Conservation (phyloP, 2,113 vertebrate genomes). For the Pontoporia blainvillei region DNA sequence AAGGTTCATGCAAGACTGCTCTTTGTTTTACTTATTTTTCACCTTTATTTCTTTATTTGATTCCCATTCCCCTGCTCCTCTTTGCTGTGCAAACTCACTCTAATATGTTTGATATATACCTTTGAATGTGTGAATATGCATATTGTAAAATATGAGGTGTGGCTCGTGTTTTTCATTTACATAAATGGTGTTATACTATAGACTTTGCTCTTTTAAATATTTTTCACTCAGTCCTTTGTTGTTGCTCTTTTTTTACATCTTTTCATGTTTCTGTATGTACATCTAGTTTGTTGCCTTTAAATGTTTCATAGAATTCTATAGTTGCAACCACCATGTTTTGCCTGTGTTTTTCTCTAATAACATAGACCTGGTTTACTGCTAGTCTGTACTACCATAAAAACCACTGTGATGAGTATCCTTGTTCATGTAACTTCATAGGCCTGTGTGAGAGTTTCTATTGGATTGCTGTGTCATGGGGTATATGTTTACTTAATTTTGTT, state of each 20-base stretch:
- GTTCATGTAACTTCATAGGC: not conserved
- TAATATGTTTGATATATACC: not conserved
- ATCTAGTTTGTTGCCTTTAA: not conserved
- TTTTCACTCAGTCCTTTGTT: not conserved
- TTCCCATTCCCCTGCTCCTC: not conserved
- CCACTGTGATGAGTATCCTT: not conserved
- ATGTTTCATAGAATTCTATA: not conserved
- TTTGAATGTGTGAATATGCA: not conserved
- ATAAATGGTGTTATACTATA: not conserved
- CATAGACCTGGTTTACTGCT: not conserved
- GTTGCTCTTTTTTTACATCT: not conserved
- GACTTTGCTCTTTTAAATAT: not conserved
- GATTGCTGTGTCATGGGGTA: not conserved
- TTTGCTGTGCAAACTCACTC: not conserved
- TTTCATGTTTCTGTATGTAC: not conserved
- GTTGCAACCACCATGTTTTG: not conserved
- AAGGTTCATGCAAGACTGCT: not conserved
- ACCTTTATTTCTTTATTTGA: not conserved
- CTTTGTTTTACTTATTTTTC: not conserved
- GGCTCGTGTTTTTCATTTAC: not conserved
- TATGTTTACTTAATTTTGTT: slow-evolving; percentile 7
- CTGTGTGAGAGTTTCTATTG: not conserved
- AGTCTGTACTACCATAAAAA: not conserved
- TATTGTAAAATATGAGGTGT: not conserved
- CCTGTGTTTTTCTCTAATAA: not conserved